Evolutionary conservation across 2,797 vertebrate genomes (phyloP).

Genomic region (Chrysocyon brachyurus): DNA sequence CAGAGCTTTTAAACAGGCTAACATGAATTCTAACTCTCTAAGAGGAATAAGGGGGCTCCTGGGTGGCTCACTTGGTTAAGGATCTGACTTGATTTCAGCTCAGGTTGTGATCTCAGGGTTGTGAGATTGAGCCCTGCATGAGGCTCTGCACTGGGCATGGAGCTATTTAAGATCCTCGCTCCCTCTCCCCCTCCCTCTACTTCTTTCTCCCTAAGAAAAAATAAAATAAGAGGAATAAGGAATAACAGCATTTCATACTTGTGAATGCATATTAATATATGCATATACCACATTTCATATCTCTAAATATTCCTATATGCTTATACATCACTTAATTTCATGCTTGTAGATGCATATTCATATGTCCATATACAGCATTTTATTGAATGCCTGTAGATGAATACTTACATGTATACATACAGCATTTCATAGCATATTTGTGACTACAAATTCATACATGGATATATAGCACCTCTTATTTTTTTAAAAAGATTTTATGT

Average conservation of each 20-base stretch:
- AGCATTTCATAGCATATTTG: neutral
- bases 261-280: neutral
- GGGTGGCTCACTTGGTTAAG: neutral
- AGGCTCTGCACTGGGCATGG: neutral
- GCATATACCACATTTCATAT: neutral
- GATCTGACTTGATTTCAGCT: neutral
- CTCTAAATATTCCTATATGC: neutral
- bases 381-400: neutral
- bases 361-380: neutral
- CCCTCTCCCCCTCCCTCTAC: neutral
- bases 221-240: neutral
- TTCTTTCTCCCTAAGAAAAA: neutral
- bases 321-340: neutral
- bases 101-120: neutral
- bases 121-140: neutral
- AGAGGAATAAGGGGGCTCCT: neutral
- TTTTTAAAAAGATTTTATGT: too few species aligned
- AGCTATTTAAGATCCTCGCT: neutral
- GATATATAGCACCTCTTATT: neutral
- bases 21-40: neutral
- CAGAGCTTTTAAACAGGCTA: neutral
- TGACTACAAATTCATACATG: neutral
- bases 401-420: neutral
- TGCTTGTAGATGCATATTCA: neutral
- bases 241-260: neutral